Evolutionary conservation across 2,797 vertebrate genomes (phyloP), one percentile per base, ranked within the genome.

Genomic region (Anableps anableps): DNA sequence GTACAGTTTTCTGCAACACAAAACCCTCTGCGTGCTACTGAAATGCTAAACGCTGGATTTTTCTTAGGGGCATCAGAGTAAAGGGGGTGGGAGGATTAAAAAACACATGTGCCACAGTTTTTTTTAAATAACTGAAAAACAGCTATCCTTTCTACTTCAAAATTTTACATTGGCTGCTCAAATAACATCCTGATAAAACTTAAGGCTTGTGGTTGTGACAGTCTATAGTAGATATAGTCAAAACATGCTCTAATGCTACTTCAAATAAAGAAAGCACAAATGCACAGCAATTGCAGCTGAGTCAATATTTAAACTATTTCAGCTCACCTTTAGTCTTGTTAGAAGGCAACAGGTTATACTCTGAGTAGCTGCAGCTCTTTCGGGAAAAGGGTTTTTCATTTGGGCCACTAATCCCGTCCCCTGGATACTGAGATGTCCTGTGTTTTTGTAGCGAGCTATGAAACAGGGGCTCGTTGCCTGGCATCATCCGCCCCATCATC

Each of bases 301-400:
- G 29, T 62, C 11, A 62, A 62, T 31, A 31, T 72, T 72, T 3
- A 48, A 50, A 29, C 14, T 13, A 11, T 0, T 9, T 29, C 26
- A 41, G 13, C 93, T 94, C 89, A 99, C 98, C 97, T 93, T 96
- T 94, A 6, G 89, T 89, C 94, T 95, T 97, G 89, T 94, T 94
- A 79, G 94, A 90, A 34, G 95, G 90, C 47, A 94, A 91, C 87
- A 93, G 91, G 86, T 88, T 88, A 80, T 95, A 98, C 68, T 96
- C 92, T 80, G 95, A 91, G 93, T 96, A 97, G 45, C 83, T 95
- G 77, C 94, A 97, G 89, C 95, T 95, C 4, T 93, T 96, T 7
- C 93, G 89, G 31, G 93, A 80, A 75, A 96, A 96, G 0, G 26
- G 5, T 87, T 94, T 96, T 92, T 96, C 89, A 55, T 9, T 31